These are phyloP conservation scores for Meliscaeva auricollis DNA, from an alignment of 2,888 invertebrate genomes.

Conservation along the genomic window DNA sequence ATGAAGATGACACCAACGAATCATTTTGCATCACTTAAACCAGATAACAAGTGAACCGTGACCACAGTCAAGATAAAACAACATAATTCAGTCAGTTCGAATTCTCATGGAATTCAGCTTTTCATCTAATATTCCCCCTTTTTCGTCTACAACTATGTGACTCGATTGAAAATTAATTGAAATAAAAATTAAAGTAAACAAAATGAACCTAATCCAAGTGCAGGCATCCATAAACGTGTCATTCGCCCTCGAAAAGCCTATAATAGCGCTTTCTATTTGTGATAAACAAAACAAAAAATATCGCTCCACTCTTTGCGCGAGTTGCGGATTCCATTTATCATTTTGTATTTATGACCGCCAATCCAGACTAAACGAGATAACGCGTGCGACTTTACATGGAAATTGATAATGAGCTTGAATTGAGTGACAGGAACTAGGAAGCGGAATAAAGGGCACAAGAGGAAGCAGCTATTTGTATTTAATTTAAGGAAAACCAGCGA, in stretches of 20 bases:
- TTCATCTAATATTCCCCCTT: background rate
- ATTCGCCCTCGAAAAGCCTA: constrained; percentile 49
- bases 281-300: background rate
- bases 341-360: constrained; percentile 63
- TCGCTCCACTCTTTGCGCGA: constrained; percentile 24
- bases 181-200: constrained; percentile 9
- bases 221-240: constrained; percentile 53
- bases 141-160: background rate
- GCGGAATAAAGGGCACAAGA: background rate
- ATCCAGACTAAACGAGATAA: constrained; percentile 67
- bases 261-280: constrained; percentile 53
- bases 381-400: constrained; percentile 48
- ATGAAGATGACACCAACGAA: constrained; percentile 9
- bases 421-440: constrained; percentile 15
- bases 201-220: constrained; percentile 20
- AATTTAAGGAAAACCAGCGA: background rate
- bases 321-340: constrained; percentile 43
- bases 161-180: constrained; percentile 53
- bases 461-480: constrained; percentile 22
- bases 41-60: constrained; percentile 32
- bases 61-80: constrained; percentile 27
- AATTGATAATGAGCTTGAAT: constrained; percentile 58
- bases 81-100: constrained; percentile 30
- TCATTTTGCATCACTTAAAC: background rate
- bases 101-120: constrained; percentile 31